Conservation (phyloP, 2,113 vertebrate genomes). For the Dendrocopos noguchii region DNA sequence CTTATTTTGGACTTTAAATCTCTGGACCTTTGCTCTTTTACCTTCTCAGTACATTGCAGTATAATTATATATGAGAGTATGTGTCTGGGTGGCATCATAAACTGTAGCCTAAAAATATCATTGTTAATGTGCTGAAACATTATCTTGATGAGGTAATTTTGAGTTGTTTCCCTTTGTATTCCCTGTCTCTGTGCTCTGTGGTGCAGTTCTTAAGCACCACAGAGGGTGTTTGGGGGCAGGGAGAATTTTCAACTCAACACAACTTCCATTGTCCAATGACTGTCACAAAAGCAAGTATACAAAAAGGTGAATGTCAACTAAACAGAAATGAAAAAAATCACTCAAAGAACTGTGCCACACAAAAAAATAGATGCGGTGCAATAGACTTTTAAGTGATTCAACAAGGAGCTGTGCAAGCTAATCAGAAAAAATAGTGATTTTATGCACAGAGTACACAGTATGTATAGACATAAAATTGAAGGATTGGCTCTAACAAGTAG, state of each 20-base stretch:
- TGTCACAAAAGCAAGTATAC: not conserved
- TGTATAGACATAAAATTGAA: not conserved
- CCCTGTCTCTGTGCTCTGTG: not conserved
- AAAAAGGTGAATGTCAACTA: constrained; percentile 13
- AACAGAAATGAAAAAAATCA: not conserved
- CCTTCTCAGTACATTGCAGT: not conserved
- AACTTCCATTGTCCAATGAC: not conserved
- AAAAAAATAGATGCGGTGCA: not conserved
- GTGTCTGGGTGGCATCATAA: not conserved
- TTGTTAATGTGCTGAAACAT: not conserved
- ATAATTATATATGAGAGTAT: not conserved
- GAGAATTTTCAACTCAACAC: too few relatives aligned
- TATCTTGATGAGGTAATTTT: not conserved
- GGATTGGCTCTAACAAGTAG: not conserved
- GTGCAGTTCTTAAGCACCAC: not conserved
- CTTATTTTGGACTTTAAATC: not conserved
- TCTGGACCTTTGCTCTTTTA: not conserved
- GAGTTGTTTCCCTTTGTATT: not conserved
- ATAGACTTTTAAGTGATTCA: not conserved
- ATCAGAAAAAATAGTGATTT: constrained; percentile 13
- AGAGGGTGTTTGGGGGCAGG: too few relatives aligned
- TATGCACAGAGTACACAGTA: not conserved
- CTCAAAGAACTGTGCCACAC: not conserved
- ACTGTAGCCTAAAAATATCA: not conserved
- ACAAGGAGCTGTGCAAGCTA: not conserved